These are phyloP conservation scores for Hypanus sabinus DNA, from an alignment of 2,113 vertebrate species.

Conservation along the genomic window DNA sequence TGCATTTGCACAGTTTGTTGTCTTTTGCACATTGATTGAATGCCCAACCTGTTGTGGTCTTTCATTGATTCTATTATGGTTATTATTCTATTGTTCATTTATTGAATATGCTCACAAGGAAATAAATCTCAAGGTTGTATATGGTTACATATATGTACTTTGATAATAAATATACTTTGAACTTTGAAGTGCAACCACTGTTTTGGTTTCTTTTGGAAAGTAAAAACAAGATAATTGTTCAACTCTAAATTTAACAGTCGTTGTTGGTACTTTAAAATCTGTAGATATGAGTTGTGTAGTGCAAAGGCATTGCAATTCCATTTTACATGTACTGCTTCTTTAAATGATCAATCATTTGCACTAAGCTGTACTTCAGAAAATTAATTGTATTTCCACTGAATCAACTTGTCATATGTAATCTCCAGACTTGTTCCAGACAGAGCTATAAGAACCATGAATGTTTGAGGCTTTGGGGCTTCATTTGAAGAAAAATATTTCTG, in stretches of 20 bases:
- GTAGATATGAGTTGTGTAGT: background rate
- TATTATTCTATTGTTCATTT: too few relatives aligned
- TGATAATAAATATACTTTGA: too few relatives aligned
- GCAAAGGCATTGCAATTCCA: background rate
- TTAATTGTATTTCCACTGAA: background rate
- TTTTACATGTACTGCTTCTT: background rate
- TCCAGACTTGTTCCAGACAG: conserved; percentile 19
- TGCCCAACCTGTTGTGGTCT: too few relatives aligned
- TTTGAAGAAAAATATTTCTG: conserved; percentile 31
- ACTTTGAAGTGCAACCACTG: too few relatives aligned
- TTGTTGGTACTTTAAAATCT: background rate
- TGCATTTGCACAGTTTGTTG: too few relatives aligned
- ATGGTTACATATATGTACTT: too few relatives aligned
- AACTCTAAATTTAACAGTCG: background rate
- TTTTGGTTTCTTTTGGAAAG: background rate
- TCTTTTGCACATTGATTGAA: too few relatives aligned
- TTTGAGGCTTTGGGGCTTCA: background rate
- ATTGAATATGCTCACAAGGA: too few relatives aligned
- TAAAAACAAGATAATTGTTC: background rate
- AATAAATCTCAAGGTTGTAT: too few relatives aligned
- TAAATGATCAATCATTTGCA: background rate
- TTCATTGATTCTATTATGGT: too few relatives aligned
- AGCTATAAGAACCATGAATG: background rate
- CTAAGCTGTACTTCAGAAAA: background rate
- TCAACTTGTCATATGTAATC: background rate